These are phyloP conservation scores for Bradypodion pumilum DNA, from an alignment of 2,797 vertebrate species.

Conservation along the genomic window DNA sequence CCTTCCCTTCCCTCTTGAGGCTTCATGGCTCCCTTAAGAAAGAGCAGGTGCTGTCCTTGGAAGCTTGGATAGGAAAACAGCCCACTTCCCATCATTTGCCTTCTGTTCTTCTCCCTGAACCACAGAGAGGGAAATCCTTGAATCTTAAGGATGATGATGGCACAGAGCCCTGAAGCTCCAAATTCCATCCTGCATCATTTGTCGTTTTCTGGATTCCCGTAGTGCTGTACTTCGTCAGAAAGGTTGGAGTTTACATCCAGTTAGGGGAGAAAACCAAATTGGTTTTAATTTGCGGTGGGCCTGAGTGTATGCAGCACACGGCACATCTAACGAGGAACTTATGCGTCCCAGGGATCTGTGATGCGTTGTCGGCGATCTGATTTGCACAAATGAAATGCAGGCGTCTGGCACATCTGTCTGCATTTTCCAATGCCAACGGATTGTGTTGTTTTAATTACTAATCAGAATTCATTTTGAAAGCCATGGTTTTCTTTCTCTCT, in stretches of 20 bases:
- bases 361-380: slow-evolving; percentile 44
- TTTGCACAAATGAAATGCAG: slow-evolving; percentile 44
- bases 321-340: background rate
- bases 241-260: background rate
- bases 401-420: background rate
- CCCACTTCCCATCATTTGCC: background rate
- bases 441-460: background rate
- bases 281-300: slow-evolving; percentile 6
- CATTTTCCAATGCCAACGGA: background rate
- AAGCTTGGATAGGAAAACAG: background rate
- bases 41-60: slow-evolving; percentile 20
- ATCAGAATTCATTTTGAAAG: background rate
- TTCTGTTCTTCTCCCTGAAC: background rate
- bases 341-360: slow-evolving; percentile 26
- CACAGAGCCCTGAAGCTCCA: too few species aligned
- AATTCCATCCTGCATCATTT: background rate
- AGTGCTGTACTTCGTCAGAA: background rate
- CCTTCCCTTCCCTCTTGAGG: background rate
- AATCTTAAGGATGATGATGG: too few species aligned
- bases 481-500: background rate
- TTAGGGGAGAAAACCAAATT: background rate
- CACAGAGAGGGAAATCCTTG: background rate
- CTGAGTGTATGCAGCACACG: background rate
- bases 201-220: background rate
- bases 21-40: background rate